phyloP scores from a whole-genome alignment of 1,140 invertebrate species.

The Odontomachus brunneus region DNA sequence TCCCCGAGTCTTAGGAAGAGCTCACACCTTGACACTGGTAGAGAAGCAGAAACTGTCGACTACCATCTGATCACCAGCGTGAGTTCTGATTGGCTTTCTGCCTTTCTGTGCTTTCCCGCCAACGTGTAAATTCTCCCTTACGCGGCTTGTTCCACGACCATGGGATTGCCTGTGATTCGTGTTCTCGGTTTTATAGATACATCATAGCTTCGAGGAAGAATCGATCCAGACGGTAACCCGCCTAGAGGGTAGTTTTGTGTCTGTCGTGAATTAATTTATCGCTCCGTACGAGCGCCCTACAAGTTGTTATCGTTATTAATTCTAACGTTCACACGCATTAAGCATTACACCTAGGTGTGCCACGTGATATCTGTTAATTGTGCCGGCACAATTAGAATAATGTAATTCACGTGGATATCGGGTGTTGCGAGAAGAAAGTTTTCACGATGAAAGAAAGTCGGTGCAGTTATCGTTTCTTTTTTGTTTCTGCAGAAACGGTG shows the following conservation, averaged over 20 bases:
- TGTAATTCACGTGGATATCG: too few species aligned
- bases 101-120: too few species aligned
- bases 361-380: neutral
- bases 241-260: neutral
- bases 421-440: neutral
- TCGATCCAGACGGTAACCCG: neutral
- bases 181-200: neutral
- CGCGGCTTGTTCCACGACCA: neutral
- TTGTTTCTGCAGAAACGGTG: too few species aligned
- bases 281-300: neutral
- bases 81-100: too few species aligned
- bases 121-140: too few species aligned
- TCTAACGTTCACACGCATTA: conserved; percentile 1
- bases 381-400: neutral
- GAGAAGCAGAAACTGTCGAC: too few species aligned
- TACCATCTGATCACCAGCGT: too few species aligned
- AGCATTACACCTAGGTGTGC: neutral
- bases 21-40: too few species aligned
- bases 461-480: too few species aligned
- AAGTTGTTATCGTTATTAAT: conserved; percentile 11
- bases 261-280: conserved; percentile 10
- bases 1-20: too few species aligned
- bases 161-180: neutral
- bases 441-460: neutral
- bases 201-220: neutral